Percentiles rank a stretch among this genome's conserved stretches.
Evolutionary conservation across 2,113 vertebrate genomes (phyloP).

Genomic region (Phyllopteryx taeniolatus): DNA sequence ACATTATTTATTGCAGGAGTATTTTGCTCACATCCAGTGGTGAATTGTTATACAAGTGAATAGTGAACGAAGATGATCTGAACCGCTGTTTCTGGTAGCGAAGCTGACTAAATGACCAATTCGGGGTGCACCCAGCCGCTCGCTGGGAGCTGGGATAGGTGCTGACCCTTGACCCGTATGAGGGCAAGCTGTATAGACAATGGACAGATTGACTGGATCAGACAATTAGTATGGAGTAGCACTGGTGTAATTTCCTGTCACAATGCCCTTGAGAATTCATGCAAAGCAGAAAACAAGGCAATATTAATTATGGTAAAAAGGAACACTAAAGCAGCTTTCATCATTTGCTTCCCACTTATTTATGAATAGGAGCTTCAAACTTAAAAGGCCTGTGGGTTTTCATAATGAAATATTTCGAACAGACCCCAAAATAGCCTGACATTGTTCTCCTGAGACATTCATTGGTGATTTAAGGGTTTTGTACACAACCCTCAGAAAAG

Average conservation of each 20-base stretch:
- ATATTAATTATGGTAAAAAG: background rate
- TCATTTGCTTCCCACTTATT: background rate
- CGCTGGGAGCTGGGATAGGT: too few species aligned
- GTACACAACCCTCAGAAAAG: constrained; percentile 18
- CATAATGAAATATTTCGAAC: constrained; percentile 28
- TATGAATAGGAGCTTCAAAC: constrained; percentile 15
- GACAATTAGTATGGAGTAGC: background rate
- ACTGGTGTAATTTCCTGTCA: background rate
- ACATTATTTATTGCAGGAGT: too few species aligned
- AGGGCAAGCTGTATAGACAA: too few species aligned
- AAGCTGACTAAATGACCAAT: too few species aligned
- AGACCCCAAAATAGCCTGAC: constrained; percentile 16
- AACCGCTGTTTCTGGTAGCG: too few species aligned
- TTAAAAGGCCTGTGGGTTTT: constrained; percentile 45
- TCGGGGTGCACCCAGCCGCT: too few species aligned
- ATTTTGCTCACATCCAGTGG: too few species aligned
- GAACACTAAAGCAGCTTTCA: background rate
- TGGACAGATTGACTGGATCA: too few species aligned
- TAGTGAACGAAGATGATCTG: too few species aligned
- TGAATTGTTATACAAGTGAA: too few species aligned
- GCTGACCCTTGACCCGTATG: too few species aligned
- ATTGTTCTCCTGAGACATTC: constrained; percentile 23
- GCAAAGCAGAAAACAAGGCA: background rate
- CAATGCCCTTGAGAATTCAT: background rate
- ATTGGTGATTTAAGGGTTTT: constrained; percentile 19